Evolutionary conservation across 2,888 invertebrate genomes (phyloP), one percentile per base, ranked within the genome.

Genomic region (Drosophila anomalipes): DNA sequence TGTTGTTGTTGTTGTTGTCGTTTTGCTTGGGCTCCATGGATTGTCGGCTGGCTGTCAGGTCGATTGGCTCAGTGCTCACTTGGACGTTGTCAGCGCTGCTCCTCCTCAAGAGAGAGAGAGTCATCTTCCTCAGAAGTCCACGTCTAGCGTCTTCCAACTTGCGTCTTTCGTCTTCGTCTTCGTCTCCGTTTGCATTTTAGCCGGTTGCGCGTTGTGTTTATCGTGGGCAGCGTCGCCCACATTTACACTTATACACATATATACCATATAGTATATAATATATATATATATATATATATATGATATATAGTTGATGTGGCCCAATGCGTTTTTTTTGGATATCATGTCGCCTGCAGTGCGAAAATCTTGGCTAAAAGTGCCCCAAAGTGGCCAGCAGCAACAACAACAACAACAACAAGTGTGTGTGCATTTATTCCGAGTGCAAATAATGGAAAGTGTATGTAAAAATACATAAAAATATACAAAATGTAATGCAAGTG

Each of bases 341-440:
- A 91, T 86, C 84, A 89, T 86, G 86, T 86, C 86, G 89, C 91
- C 81, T 81, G 86, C 87, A 77, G 61, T 74, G 91, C 73, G 47
- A 82, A 87, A 74, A 77, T 72, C 79, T 70, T 70, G 67, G 82
- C 74, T 74, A 53, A 77, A 77, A 79, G 64, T 74, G 65, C 61
- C 61, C 61, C 64, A 71, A 72, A 70, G 58, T 77, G 65, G 47
- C 53, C 74, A 74, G 59, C 71, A 74, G 54, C 65, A 66, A 54
- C 68, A 68, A 51, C 68, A 69, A 61, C 66, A 61, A 61, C 57
- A 58, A 68, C 41, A 41, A 41, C 39, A 39, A n/a, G 60, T 59
- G 70, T 60, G 52, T 57, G 60, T 28, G 62, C 63, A 69, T 70
- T 51, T 70, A 49, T 51, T 37, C 51, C n/a, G 22, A 58, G 52